Evolutionary conservation across 1,140 invertebrate genomes (phyloP), one percentile per base, ranked within the genome.

Genomic region (Zelostemma sp.): DNA sequence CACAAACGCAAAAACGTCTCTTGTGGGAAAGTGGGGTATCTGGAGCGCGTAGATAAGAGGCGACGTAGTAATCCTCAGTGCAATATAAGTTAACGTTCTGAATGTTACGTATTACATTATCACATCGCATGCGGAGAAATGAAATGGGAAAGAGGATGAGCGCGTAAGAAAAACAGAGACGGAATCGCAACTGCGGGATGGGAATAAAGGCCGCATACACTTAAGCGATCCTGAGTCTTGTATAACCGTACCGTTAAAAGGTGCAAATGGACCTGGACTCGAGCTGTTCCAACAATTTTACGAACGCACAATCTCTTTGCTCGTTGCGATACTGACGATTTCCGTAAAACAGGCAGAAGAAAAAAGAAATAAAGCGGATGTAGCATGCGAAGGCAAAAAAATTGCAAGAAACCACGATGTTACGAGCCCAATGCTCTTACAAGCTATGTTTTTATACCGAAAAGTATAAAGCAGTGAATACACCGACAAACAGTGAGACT

Each of bases 51-150:
- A 82, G 80, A 84, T 82, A 84, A 82, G 80, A 77, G 80, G 76
- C 75, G 79, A 78, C 76, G 77, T 77, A 76, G 78, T 84, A 84
- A 83, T 83, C 80, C 79, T 76, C 74, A 67, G 72, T 74, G 79
- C 77, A 81, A 79, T 80, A 77, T 82, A 83, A 82, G 79, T 82
- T 83, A 80, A 77, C 76, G 70, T 49, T 72, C 64, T 76, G 76
- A 76, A 77, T 75, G 77, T 76, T 76, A 76, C 74, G 73, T 78
- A 78, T 82, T 82, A 77, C 76, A 78, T 81, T 79, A 82, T 69
- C 58, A 55, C 58, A 58, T 57, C 17, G 47, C 53, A 41, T 38
- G 48, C 45, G 11, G 6, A 33, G 16, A 47, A 61, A 43, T 25
- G 55, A 62, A 53, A 71, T n/a, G 21, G 17, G 3, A 9, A 25